phyloP scores from a whole-genome alignment of 2,113 vertebrate species.

The Numida meleagris region DNA sequence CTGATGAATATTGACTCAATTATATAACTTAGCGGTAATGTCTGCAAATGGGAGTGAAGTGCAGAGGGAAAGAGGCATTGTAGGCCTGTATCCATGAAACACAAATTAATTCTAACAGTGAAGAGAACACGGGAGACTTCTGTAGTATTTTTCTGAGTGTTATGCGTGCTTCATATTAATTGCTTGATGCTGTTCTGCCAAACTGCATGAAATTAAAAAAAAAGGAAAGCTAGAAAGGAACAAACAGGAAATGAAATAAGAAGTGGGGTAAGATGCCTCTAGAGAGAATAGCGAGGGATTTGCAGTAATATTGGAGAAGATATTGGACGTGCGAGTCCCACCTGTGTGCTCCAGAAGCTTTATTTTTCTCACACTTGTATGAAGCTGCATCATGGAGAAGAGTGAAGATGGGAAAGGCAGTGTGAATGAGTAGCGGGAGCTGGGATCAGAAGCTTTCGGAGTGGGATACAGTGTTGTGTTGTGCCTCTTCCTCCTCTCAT shows the following conservation, averaged over 20 bases:
- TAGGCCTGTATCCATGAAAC: not conserved
- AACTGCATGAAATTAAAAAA: slow-evolving; percentile 35
- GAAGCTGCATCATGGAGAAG: not conserved
- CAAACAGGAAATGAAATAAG: slow-evolving; percentile 55
- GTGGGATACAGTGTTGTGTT: not conserved
- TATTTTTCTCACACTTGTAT: not conserved
- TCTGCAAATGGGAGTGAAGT: slow-evolving; percentile 17
- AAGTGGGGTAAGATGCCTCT: slow-evolving; percentile 25
- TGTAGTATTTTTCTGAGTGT: not conserved
- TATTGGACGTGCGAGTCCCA: slow-evolving; percentile 47
- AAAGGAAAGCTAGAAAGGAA: not conserved
- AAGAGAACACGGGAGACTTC: not conserved
- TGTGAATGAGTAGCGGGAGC: not conserved
- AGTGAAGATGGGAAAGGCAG: not conserved
- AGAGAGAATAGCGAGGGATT: not conserved
- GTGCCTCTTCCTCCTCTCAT: not conserved
- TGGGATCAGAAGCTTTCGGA: not conserved
- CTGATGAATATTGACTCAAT: slow-evolving; percentile 49
- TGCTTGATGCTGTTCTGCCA: slow-evolving; percentile 34
- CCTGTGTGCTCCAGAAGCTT: slow-evolving; percentile 11
- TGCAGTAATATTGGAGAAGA: slow-evolving; percentile 31
- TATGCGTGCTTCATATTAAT: slow-evolving; percentile 18
- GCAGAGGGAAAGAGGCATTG: not conserved
- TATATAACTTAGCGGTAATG: slow-evolving; percentile 23
- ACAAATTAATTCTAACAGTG: slow-evolving; percentile 3